Conservation (phyloP, 2,888 invertebrate genomes). For the Phlogophora meticulosa region DNA sequence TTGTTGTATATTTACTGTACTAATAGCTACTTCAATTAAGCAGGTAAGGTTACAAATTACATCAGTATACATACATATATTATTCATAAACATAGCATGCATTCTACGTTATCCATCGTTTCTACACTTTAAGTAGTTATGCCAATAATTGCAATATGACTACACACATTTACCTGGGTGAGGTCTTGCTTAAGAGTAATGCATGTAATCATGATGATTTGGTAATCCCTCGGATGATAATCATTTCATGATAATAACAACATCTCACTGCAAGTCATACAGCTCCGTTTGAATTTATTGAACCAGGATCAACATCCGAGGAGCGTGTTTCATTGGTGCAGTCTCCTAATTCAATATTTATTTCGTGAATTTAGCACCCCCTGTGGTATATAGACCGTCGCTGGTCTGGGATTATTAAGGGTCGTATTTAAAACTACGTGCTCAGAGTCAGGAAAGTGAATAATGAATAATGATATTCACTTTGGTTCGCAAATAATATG, state of each 20-base stretch:
- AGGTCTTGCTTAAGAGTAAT: conserved; percentile 4
- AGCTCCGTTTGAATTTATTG: not conserved
- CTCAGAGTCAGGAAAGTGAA: too few species aligned
- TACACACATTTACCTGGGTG: not conserved
- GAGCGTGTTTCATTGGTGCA: too few species aligned
- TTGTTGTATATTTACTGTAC: conserved; percentile 94
- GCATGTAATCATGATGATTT: conserved; percentile 4
- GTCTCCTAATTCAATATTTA: too few species aligned
- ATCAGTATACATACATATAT: not conserved
- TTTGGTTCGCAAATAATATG: too few species aligned
- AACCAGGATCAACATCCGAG: not conserved
- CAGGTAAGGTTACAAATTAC: conserved; percentile 86
- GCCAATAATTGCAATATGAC: conserved; percentile 16
- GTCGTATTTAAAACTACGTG: too few species aligned
- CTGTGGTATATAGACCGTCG: too few species aligned
- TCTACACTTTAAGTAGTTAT: not conserved
- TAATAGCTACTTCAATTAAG: conserved; percentile 93
- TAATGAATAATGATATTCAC: too few species aligned
- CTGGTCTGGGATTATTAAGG: too few species aligned
- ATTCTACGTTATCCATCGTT: not conserved
- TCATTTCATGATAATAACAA: not conserved
- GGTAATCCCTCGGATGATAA: conserved; percentile 3
- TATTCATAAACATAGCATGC: conserved; percentile 8
- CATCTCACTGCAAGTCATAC: not conserved
- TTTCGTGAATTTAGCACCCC: too few species aligned